These are phyloP conservation scores for Epizoanthus scotinus DNA, from an alignment of 92 coral and sea anemone species.

Conservation along the genomic window DNA sequence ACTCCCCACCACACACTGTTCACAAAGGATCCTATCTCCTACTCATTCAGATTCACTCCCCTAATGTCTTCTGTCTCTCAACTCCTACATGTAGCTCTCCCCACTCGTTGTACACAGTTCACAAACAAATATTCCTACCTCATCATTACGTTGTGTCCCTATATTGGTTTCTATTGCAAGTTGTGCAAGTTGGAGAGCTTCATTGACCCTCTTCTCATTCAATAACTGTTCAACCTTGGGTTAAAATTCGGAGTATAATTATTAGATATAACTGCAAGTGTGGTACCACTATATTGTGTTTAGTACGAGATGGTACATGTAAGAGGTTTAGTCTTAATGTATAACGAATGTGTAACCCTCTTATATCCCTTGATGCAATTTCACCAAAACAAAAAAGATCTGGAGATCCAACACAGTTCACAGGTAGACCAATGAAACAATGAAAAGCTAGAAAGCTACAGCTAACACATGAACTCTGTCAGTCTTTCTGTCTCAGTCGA, in stretches of 20 bases:
- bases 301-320: not conserved
- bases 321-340: not conserved
- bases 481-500: not conserved
- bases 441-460: not conserved
- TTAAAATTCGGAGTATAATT: conserved; percentile 10
- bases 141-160: conserved; percentile 71
- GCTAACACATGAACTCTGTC: not conserved
- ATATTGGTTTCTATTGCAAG: conserved; percentile 93
- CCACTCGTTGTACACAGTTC: too few species aligned
- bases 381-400: not conserved
- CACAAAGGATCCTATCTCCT: too few species aligned
- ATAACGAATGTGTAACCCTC: not conserved
- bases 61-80: too few species aligned
- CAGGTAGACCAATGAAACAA: not conserved
- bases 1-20: too few species aligned
- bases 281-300: not conserved
- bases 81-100: too few species aligned
- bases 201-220: conserved; percentile 81
- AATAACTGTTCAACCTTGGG: conserved; percentile 82
- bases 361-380: not conserved
- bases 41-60: too few species aligned
- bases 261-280: not conserved
- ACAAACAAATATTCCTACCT: conserved; percentile 45
- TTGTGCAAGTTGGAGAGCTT: conserved; percentile 94
- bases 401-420: not conserved